These are phyloP conservation scores for Rhagophthalmus giganteus DNA, from an alignment of 2,888 invertebrate species.

Conservation along the genomic window DNA sequence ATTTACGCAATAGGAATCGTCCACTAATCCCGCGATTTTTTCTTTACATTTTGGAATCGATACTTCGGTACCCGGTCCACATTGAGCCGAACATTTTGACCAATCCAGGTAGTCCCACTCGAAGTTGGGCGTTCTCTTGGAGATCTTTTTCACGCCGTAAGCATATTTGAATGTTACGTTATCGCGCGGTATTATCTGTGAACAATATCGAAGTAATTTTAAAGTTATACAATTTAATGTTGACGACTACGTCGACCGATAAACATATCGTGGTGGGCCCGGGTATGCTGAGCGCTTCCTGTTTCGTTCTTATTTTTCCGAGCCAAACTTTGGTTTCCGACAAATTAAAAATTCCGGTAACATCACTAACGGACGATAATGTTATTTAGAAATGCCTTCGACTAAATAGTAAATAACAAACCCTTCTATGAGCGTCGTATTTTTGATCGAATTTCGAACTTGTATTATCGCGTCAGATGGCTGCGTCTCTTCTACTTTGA, in stretches of 20 bases:
- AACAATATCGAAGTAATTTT: slow-evolving; percentile 36
- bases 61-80: slow-evolving; percentile 58
- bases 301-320: slow-evolving; percentile 49
- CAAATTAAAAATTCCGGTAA: slow-evolving; percentile 48
- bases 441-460: slow-evolving; percentile 51
- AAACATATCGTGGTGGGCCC: slow-evolving; percentile 58
- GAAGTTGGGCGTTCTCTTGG: slow-evolving; percentile 53
- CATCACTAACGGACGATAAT: slow-evolving; percentile 46
- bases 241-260: slow-evolving; percentile 54
- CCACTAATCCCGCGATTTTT: slow-evolving; percentile 37
- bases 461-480: slow-evolving; percentile 59
- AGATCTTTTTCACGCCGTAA: slow-evolving; percentile 28
- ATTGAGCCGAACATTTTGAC: slow-evolving; percentile 59
- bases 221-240: slow-evolving; percentile 31
- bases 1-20: slow-evolving; percentile 35
- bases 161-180: slow-evolving; percentile 38
- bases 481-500: slow-evolving; percentile 58
- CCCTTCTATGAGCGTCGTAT: slow-evolving; percentile 57
- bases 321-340: slow-evolving; percentile 50
- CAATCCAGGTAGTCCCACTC: slow-evolving; percentile 59
- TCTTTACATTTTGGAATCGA: slow-evolving; percentile 38
- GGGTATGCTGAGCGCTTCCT: slow-evolving; percentile 54
- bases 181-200: slow-evolving; percentile 32
- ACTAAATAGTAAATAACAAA: too few relatives aligned
- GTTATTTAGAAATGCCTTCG: slow-evolving; percentile 16